Evolutionary conservation across 2,888 invertebrate genomes (phyloP).

Genomic region (Rugalucina vietnamica): DNA sequence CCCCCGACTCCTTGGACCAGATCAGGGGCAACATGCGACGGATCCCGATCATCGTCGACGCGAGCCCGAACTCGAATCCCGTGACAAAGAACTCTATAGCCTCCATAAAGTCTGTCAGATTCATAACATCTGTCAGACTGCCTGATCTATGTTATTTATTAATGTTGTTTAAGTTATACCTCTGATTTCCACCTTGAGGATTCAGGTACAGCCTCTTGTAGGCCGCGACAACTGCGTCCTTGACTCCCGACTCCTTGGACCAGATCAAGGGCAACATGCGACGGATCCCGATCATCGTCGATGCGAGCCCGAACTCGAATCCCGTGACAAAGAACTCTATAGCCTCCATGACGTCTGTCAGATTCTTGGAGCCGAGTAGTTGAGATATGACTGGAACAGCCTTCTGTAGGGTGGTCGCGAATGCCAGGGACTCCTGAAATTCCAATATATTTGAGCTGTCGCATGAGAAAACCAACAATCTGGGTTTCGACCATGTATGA

Average conservation of each 20-base stretch:
- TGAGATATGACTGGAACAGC: slow-evolving; percentile 89
- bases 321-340: slow-evolving; percentile 93
- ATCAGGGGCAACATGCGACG: slow-evolving; percentile 91
- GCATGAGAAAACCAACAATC: no score
- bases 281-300: slow-evolving; percentile 88
- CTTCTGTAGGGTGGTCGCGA: slow-evolving; percentile 85
- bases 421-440: slow-evolving; percentile 85
- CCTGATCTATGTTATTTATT: no score
- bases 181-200: slow-evolving; percentile 70
- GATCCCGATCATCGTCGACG: slow-evolving; percentile 87
- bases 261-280: slow-evolving; percentile 92
- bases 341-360: slow-evolving; percentile 93
- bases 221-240: slow-evolving; percentile 90
- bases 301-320: slow-evolving; percentile 85
- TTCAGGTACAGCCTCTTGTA: slow-evolving; percentile 89
- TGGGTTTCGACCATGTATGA: no score
- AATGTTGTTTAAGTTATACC: no score
- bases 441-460: no score
- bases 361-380: slow-evolving; percentile 86
- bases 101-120: slow-evolving; percentile 92
- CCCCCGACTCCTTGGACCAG: slow-evolving; percentile 91
- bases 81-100: slow-evolving; percentile 95
- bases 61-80: slow-evolving; percentile 85
- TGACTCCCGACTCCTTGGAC: slow-evolving; percentile 90
- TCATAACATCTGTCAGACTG: no score